Percentiles rank a stretch among this genome's conserved stretches.
These are phyloP conservation scores for Ranitomeya variabilis DNA, from an alignment of 2,113 vertebrate genomes.

Conservation along the genomic window DNA sequence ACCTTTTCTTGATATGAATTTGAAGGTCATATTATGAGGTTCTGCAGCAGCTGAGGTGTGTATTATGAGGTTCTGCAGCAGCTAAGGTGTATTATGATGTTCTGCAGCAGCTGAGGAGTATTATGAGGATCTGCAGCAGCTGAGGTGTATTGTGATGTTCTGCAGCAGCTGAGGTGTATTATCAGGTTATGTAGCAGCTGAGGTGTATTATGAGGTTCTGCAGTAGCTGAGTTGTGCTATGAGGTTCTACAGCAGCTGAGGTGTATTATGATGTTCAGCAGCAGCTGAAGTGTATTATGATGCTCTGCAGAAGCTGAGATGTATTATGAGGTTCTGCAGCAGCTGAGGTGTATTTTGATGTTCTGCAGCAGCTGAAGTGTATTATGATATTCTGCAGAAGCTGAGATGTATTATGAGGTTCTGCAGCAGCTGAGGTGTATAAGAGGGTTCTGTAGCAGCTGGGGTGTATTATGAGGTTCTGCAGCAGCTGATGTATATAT, in stretches of 20 bases:
- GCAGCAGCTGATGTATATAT: not conserved
- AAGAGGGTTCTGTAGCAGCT: not conserved
- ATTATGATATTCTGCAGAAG: not conserved
- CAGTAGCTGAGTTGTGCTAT: not conserved
- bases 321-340: not conserved
- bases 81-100: not conserved
- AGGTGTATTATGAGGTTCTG: not conserved
- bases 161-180: not conserved
- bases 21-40: too few relatives aligned
- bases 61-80: not conserved
- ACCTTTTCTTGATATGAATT: too few relatives aligned
- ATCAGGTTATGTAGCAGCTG: not conserved
- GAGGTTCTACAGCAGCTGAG: not conserved
- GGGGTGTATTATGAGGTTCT: not conserved
- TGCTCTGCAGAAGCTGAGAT: too few relatives aligned
- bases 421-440: not conserved
- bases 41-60: not conserved
- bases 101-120: not conserved
- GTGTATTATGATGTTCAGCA: not conserved
- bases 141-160: not conserved
- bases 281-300: not conserved
- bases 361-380: not conserved
- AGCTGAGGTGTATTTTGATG: not conserved
- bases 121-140: not conserved
- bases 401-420: not conserved